phyloP scores from a whole-genome alignment of 2,888 invertebrate species.

The Harpalus rufipes region DNA sequence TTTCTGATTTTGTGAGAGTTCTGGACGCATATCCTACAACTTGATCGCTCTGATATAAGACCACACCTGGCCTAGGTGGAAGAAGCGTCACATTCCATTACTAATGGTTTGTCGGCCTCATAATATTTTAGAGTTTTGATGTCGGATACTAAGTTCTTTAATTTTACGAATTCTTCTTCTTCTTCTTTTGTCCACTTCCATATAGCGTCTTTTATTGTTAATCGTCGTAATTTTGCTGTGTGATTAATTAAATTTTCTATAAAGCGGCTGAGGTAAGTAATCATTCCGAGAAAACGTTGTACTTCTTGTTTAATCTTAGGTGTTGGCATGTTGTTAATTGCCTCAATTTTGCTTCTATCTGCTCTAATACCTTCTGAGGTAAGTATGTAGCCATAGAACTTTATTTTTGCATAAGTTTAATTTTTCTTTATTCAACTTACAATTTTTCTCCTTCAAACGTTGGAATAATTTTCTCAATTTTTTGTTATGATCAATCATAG shows the following conservation, averaged over 20 bases:
- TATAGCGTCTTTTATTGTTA: too few species aligned
- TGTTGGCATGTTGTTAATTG: slow-evolving; percentile 36
- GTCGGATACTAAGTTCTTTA: too few species aligned
- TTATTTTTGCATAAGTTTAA: slow-evolving; percentile 65
- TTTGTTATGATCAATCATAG: slow-evolving; percentile 69
- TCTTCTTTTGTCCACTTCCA: too few species aligned
- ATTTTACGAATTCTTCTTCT: slow-evolving; percentile 56
- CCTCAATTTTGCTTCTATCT: slow-evolving; percentile 1
- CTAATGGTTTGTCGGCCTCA: too few species aligned
- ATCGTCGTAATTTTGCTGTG: too few species aligned
- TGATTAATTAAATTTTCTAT: too few species aligned
- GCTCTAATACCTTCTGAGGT: slow-evolving; percentile 21
- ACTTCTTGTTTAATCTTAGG: slow-evolving; percentile 68
- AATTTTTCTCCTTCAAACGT: slow-evolving; percentile 65
- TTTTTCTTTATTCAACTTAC: slow-evolving; percentile 70
- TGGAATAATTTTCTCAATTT: slow-evolving; percentile 67
- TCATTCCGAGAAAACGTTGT: too few species aligned
- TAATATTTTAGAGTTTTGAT: too few species aligned
- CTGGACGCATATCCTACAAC: slow-evolving; percentile 33
- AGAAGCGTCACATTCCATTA: too few species aligned
- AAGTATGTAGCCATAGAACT: slow-evolving; percentile 69
- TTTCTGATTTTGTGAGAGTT: too few species aligned
- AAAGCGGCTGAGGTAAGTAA: too few species aligned
- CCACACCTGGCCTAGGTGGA: too few species aligned
- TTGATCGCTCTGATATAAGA: slow-evolving; percentile 24